Conservation (phyloP, 2,888 invertebrate species). For the Seira ritae region DNA sequence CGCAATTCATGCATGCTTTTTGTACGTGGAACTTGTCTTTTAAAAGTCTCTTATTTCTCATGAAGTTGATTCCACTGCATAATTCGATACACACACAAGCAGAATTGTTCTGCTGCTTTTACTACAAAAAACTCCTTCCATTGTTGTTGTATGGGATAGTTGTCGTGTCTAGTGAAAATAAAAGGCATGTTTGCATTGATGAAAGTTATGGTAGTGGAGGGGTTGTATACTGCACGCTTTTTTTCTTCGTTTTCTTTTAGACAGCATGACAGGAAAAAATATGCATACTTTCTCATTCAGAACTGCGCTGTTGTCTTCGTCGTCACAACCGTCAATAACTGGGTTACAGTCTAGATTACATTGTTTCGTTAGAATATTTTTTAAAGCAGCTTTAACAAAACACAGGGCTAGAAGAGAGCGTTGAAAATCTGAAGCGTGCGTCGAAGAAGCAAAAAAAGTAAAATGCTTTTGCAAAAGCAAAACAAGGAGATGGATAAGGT, state of each 20-base stretch:
- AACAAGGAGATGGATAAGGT: not conserved
- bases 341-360: constrained; percentile 62
- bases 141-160: too few relatives aligned
- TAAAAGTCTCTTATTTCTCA: not conserved
- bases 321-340: constrained; percentile 43
- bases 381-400: constrained; percentile 14
- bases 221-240: not conserved
- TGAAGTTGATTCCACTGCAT: not conserved
- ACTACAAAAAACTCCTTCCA: too few relatives aligned
- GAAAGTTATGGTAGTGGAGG: not conserved
- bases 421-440: not conserved
- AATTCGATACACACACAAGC: not conserved
- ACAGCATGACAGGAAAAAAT: not conserved
- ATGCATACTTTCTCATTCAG: not conserved
- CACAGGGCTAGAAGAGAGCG: not conserved
- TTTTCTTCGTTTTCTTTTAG: too few relatives aligned
- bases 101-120: too few relatives aligned
- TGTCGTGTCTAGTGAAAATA: too few relatives aligned
- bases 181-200: too few relatives aligned
- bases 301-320: constrained; percentile 19
- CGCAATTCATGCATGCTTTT: not conserved
- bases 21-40: not conserved
- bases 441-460: constrained; percentile 11
- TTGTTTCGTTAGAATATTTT: constrained; percentile 22
- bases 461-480: constrained; percentile 10